These are phyloP conservation scores for Cheiracanthium punctorium DNA, from an alignment of 2,888 invertebrate genomes.

Conservation along the genomic window DNA sequence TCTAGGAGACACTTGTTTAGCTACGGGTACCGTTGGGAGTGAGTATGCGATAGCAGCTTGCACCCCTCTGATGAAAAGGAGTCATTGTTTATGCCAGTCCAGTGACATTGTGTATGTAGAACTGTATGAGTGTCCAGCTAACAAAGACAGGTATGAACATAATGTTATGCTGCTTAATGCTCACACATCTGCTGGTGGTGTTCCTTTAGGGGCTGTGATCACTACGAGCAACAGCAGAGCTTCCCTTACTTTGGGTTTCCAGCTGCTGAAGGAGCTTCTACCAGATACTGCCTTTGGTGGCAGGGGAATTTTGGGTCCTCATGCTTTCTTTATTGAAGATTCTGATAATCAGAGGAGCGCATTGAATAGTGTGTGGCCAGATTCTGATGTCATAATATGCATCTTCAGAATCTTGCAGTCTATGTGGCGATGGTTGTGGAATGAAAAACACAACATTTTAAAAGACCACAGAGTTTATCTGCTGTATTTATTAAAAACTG, in stretches of 20 bases:
- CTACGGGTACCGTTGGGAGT: not conserved
- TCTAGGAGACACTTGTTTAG: constrained; percentile 26
- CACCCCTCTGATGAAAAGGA: constrained; percentile 45
- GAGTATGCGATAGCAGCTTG: constrained; percentile 44
- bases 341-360: constrained; percentile 31
- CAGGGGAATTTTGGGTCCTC: constrained; percentile 23
- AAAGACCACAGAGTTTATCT: constrained; percentile 50
- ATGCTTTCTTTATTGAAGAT: constrained; percentile 37
- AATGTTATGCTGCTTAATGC: constrained; percentile 38
- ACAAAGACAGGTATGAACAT: constrained; percentile 39
- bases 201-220: constrained; percentile 40
- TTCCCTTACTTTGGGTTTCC: constrained; percentile 26
- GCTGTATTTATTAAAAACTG: constrained; percentile 41
- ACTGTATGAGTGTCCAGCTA: constrained; percentile 31
- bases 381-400: constrained; percentile 31
- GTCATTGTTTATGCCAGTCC: constrained; percentile 28
- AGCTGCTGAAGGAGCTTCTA: constrained; percentile 39
- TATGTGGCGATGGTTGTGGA: constrained; percentile 55
- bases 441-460: constrained; percentile 49
- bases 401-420: constrained; percentile 45
- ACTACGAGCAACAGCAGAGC: constrained; percentile 18
- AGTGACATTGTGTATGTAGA: constrained; percentile 41
- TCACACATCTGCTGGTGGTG: constrained; percentile 39
- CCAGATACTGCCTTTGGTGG: constrained; percentile 40
- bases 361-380: constrained; percentile 31